Percentiles rank a stretch among this genome's conserved stretches.
These are phyloP conservation scores for Tribolium madens DNA, from an alignment of 1,140 invertebrate species.

Conservation along the genomic window DNA sequence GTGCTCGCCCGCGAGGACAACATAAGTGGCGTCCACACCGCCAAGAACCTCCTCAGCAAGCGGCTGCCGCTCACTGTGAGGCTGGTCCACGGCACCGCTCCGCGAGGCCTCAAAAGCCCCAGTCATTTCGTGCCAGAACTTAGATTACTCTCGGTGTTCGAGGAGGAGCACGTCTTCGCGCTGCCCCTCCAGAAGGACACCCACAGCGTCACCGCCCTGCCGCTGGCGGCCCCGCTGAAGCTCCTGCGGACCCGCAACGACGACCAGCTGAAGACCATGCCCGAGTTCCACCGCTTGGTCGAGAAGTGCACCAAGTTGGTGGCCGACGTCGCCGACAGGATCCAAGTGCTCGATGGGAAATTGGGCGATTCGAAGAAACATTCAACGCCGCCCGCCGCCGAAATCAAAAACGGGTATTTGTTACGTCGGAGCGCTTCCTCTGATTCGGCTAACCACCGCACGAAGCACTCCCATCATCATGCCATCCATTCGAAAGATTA, in stretches of 20 bases:
- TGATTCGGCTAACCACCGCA: conserved; percentile 74
- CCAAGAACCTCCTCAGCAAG: conserved; percentile 86
- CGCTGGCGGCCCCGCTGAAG: conserved; percentile 87
- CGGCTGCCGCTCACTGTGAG: conserved; percentile 91
- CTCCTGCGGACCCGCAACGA: conserved; percentile 87
- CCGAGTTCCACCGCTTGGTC: conserved; percentile 84
- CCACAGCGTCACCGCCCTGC: conserved; percentile 82
- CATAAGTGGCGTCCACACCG: conserved; percentile 92
- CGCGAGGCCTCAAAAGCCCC: conserved; percentile 81
- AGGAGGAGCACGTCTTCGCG: conserved; percentile 88
- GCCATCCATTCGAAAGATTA: conserved; percentile 83
- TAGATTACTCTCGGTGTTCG: conserved; percentile 84
- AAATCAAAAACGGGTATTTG: conserved; percentile 72
- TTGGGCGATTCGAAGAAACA: conserved; percentile 74
- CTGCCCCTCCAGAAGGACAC: conserved; percentile 84
- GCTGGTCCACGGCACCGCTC: conserved; percentile 88
- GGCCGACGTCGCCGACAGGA: conserved; percentile 85
- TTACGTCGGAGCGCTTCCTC: conserved; percentile 79
- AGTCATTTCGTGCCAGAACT: conserved; percentile 86
- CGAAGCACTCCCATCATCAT: conserved; percentile 65
- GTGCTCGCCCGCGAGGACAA: conserved; percentile 90
- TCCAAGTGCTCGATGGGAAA: conserved; percentile 83
- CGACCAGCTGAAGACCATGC: conserved; percentile 81
- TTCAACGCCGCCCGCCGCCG: conserved; percentile 66
- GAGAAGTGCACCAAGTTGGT: conserved; percentile 84